Base-by-base conservation (phyloP, 2,888 invertebrate species). In the Schizaphis graminum region DNA sequence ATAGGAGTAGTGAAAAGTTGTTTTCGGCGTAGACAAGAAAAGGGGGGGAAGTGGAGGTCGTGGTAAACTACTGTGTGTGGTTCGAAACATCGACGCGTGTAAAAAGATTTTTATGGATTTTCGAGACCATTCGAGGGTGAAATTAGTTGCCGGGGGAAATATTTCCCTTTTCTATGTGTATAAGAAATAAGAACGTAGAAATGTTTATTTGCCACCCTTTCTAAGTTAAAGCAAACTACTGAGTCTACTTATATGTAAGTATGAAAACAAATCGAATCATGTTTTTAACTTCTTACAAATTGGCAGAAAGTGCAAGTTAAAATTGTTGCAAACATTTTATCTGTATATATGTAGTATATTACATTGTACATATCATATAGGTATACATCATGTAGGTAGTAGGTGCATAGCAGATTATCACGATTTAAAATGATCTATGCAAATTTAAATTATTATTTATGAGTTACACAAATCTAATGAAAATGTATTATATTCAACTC, bases 31-130 rank as follows among this genome's bases (percentile, higher is more conserved):
- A 56, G 28, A 57, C 41, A 57, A 44, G n/a, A 67, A 84, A 89
- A 89, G n/a, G 77, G 89, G 47, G 57, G 11, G 85, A 56, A 84
- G 35, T 24, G 53, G 24, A 53, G 84, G 84, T 47, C 57, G 85
- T 56, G 57, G 93, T 35, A 61, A 49, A 85, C 89, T 93, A 47
- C 21, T 84, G 49, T 91, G 91, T 47, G 89, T 41, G 44, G 84
- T 89, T 35, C 84, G 44, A 89, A 84, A 93, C 77, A 90, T 85
- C 41, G 93, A 90, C 89, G 93, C 89, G 93, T 85, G 93, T 90
- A 93, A 90, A 93, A 93, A 89, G 89, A 93, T 93, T 89, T 91
- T 91, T 94, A 94, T 94, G 90, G 91, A 91, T 87, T 94, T 94
- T 86, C 41, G 61, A 86, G 86, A 24, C 49, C 94, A 44, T 91